A percentile compares a stretch with the other conserved stretches of the same genome.
These are phyloP conservation scores for Limnodromus scolopaceus DNA, from an alignment of 2,797 vertebrate genomes.

Conservation along the genomic window DNA sequence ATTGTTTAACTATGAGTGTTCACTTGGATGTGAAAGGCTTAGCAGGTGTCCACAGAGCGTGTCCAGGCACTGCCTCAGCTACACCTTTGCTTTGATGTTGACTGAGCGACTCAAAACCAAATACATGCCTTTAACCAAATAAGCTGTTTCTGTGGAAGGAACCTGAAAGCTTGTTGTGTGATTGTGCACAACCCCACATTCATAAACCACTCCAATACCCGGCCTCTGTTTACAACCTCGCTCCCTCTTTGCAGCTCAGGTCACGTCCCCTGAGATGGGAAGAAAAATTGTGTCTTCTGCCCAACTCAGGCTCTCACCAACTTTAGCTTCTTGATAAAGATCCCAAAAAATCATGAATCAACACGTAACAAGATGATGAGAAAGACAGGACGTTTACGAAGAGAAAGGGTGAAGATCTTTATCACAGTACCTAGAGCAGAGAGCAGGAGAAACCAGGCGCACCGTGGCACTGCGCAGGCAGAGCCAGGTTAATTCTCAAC, in stretches of 20 bases:
- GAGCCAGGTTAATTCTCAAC: neutral
- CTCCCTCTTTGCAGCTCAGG: neutral
- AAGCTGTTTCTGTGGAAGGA: neutral
- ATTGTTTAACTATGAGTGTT: neutral
- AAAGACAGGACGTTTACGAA: neutral
- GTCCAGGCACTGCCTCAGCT: neutral
- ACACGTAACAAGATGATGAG: neutral
- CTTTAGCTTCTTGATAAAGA: neutral
- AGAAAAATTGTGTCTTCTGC: neutral
- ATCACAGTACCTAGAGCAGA: neutral
- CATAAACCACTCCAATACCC: neutral
- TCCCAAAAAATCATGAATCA: neutral
- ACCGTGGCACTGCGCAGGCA: accelerated
- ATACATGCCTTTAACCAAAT: neutral
- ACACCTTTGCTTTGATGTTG: neutral
- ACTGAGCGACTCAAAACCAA: neutral
- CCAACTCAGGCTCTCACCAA: neutral
- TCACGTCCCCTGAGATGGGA: neutral
- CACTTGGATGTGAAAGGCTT: neutral
- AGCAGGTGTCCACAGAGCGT: neutral
- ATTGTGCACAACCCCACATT: neutral
- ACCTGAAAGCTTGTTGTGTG: neutral
- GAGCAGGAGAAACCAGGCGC: neutral
- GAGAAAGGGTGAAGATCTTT: neutral
- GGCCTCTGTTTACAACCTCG: neutral